Base-by-base conservation (phyloP, 2,888 invertebrate genomes). In the Tanaodytes sp. region DNA sequence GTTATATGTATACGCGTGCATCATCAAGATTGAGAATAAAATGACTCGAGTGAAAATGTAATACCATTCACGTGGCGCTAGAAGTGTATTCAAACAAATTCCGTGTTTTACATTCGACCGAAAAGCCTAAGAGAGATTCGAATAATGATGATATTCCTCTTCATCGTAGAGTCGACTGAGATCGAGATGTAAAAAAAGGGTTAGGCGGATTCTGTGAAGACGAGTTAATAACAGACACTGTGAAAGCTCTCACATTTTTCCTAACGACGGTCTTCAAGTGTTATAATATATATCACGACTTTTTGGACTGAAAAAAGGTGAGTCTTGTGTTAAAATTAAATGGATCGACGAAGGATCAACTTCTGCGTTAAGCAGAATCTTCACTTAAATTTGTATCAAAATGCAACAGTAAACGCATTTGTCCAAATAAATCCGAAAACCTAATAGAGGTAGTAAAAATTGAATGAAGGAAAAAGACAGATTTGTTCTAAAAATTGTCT, bases 221-320 rank as follows among this genome's bases (percentile, higher is more conserved):
- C 68, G 58, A 68, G 55, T 68, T 68, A 68, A 68, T 68, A 68
- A 68, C 58, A 58, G 58, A 48, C 62, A 65, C 52, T 36, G 49
- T 18, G 20, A 51, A 58, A 65, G 57, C 51, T 58, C 51, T 49
- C 58, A 52, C 45, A 65, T 55, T 61, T 61, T 66, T 55, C 43
- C 48, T 66, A 61, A 66, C 66, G 59, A 66, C 20, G 23, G 48
- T 61, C 55, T 46, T 59, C 49, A 49, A 61, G 66, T 43, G 61
- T 61, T 66, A 43, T 61, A 66, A 59, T 61, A 48, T 55, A 36
- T 43, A 57, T 48, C 23, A 43, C 43, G 36, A 48, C n/a, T n/a
- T n/a, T n/a, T n/a, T n/a, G n/a, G n/a, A n/a, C n/a, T n/a, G n/a
- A n/a, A n/a, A n/a, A n/a, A n/a, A n/a, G n/a, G n/a, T n/a, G n/a